Evolutionary conservation across 2,797 vertebrate genomes (phyloP).

Genomic region (Phrynocephalus vlangalii): DNA sequence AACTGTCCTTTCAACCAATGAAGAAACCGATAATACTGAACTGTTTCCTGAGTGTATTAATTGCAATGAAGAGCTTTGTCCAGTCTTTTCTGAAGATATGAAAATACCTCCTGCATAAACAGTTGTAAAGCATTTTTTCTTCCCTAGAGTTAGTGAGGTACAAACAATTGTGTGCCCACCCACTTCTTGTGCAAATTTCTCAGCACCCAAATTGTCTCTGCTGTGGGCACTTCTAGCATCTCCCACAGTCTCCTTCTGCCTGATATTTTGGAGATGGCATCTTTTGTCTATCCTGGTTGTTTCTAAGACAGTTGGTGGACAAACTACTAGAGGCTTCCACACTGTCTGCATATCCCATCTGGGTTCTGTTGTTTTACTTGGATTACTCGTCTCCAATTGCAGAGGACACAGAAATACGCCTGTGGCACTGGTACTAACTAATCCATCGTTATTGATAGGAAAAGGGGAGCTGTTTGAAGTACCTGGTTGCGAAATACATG

Average conservation of each 20-base stretch:
- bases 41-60: conserved; percentile 42
- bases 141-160: conserved; percentile 45
- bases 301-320: conserved; percentile 19
- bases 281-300: conserved; percentile 33
- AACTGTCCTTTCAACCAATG: neutral
- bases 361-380: conserved; percentile 45
- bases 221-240: conserved; percentile 31
- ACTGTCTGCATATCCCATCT: conserved; percentile 14
- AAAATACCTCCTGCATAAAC: conserved; percentile 45
- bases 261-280: conserved; percentile 11
- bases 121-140: conserved; percentile 53
- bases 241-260: conserved; percentile 27
- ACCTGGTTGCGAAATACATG: conserved; percentile 28
- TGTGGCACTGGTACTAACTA: neutral
- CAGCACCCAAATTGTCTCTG: conserved; percentile 28
- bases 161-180: conserved; percentile 9
- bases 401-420: conserved; percentile 38
- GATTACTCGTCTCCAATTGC: conserved; percentile 49
- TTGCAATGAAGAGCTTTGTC: conserved; percentile 26
- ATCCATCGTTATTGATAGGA: neutral
- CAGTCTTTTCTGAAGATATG: conserved; percentile 50
- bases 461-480: neutral
- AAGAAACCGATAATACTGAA: conserved; percentile 27
- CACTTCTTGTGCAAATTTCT: conserved; percentile 25
- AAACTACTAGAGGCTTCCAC: conserved; percentile 41